phyloP scores from a whole-genome alignment of 1,140 invertebrate genomes.

The Halesus radiatus region DNA sequence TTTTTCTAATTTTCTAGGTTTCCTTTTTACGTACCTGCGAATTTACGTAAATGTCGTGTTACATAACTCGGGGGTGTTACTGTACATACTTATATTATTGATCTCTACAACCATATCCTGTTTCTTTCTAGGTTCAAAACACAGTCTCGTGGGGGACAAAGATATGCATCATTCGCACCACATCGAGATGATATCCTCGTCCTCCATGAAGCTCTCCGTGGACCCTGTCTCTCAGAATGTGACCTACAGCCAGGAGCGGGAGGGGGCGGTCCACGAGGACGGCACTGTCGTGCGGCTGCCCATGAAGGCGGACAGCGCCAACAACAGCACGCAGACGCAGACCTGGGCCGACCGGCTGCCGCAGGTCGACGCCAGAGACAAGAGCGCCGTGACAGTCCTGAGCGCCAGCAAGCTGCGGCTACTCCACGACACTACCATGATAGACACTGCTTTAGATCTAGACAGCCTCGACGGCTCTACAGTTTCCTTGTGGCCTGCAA shows the following conservation, averaged over 20 bases:
- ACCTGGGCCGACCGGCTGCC: conserved; percentile 60
- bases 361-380: not conserved
- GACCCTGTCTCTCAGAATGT: conserved; percentile 43
- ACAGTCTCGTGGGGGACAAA: conserved; percentile 48
- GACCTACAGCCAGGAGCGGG: conserved; percentile 47
- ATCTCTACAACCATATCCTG: too few species aligned
- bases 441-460: conserved; percentile 87
- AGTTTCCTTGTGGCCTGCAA: conserved; percentile 56
- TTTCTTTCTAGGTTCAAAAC: conserved; percentile 48
- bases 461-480: conserved; percentile 82
- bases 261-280: conserved; percentile 13
- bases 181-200: conserved; percentile 42
- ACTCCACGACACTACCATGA: conserved; percentile 88
- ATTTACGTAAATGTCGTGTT: too few species aligned
- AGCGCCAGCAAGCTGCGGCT: conserved; percentile 78
- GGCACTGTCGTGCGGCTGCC: conserved; percentile 30
- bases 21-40: too few species aligned
- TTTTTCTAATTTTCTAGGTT: too few species aligned
- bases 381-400: conserved; percentile 48
- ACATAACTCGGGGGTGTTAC: too few species aligned
- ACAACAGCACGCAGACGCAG: conserved; percentile 59
- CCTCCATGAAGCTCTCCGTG: conserved; percentile 25
- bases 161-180: conserved; percentile 29
- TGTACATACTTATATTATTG: too few species aligned
- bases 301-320: conserved; percentile 38